phyloP scores from a whole-genome alignment of 1,140 invertebrate species.

The Paracyclopina nana region DNA sequence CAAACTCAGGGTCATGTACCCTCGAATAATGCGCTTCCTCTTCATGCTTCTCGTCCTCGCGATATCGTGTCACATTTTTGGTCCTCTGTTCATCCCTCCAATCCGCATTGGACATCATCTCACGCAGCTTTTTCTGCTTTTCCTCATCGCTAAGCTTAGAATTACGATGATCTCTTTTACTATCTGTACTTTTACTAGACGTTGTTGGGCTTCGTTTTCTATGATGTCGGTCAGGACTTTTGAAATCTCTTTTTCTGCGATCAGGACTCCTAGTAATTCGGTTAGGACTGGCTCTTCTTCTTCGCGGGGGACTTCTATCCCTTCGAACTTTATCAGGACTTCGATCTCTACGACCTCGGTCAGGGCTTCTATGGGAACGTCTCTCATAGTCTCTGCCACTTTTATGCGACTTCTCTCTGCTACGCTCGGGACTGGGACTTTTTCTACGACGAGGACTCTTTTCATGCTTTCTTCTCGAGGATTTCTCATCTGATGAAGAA shows the following conservation, averaged over 20 bases:
- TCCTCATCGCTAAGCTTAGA: too few relatives aligned
- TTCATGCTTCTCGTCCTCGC: conserved; percentile 37
- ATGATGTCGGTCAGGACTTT: neutral
- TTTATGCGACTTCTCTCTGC: too few relatives aligned
- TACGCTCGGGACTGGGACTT: too few relatives aligned
- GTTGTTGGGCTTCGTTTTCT: conserved; percentile 24
- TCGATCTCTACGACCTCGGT: too few relatives aligned
- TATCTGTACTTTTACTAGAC: conserved; percentile 28
- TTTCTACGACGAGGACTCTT: too few relatives aligned
- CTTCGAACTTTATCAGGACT: too few relatives aligned
- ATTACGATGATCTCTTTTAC: conserved; percentile 48
- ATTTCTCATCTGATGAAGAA: too few relatives aligned
- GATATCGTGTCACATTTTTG: conserved; percentile 39
- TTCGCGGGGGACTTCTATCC: too few relatives aligned
- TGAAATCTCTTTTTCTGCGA: too few relatives aligned
- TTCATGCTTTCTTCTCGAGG: too few relatives aligned
- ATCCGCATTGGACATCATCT: conserved; percentile 61
- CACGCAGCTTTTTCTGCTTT: conserved; percentile 31
- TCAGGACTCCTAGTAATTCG: neutral
- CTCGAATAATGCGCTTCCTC: conserved; percentile 29
- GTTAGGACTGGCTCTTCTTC: conserved; percentile 17
- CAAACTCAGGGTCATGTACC: conserved; percentile 23
- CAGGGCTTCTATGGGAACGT: too few relatives aligned
- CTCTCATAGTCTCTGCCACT: too few relatives aligned
- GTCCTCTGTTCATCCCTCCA: conserved; percentile 45